Conservation (phyloP, 2,888 invertebrate genomes). For the Zelleria hepariella region DNA sequence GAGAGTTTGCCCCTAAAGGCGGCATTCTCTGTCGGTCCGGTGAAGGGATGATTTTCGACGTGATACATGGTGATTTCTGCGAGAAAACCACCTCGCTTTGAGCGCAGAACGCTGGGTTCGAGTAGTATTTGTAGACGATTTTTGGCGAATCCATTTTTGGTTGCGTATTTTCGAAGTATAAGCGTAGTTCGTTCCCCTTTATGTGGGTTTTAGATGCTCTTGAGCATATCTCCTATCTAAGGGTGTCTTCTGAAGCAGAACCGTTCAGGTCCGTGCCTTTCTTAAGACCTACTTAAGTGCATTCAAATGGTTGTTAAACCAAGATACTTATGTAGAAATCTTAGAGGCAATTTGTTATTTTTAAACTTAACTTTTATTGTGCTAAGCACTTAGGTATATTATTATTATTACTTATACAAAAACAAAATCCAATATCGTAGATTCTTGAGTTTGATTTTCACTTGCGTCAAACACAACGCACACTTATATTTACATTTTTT, state of each 20-base stretch:
- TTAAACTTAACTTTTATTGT: not conserved
- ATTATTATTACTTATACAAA: not conserved
- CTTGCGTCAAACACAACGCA: not conserved
- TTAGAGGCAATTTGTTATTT: not conserved
- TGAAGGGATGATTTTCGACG: conserved; percentile 31
- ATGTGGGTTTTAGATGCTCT: conserved; percentile 13
- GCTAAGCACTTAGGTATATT: not conserved
- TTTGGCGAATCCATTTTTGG: conserved; percentile 62
- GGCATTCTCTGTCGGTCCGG: conserved; percentile 47
- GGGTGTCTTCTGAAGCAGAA: conserved; percentile 38
- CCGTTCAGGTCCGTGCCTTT: conserved; percentile 20
- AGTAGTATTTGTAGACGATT: conserved; percentile 76
- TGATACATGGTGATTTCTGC: conserved; percentile 47
- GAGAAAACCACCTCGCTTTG: conserved; percentile 77
- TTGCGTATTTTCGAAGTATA: conserved; percentile 12
- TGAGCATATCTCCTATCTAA: conserved; percentile 35
- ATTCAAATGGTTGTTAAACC: not conserved
- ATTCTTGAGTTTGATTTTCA: not conserved
- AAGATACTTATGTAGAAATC: not conserved
- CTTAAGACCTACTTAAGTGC: conserved; percentile 1
- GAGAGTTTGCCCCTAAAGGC: conserved; percentile 59
- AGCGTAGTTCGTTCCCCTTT: conserved; percentile 36
- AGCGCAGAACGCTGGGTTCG: conserved; percentile 85
- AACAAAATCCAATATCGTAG: not conserved
- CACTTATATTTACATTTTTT: not conserved